Base-by-base conservation (phyloP, 2,888 invertebrate species). In the Eristalis tenax region DNA sequence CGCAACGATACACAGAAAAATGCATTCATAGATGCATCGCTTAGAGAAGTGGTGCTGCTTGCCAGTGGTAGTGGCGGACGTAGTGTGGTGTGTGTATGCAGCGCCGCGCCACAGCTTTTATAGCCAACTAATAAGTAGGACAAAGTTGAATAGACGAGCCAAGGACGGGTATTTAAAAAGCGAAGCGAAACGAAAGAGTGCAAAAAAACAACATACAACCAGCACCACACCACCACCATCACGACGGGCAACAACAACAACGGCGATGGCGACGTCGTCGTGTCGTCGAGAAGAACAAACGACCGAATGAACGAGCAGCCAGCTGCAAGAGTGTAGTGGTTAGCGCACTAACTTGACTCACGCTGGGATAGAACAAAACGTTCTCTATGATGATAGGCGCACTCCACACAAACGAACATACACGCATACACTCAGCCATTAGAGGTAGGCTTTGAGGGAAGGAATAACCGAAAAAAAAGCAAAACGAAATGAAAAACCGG, bases 121-220 rank as follows among this genome's bases (percentile, higher is more conserved):
- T 89, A 90, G 90, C 90, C 91, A 90, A 90, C 90, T 90, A 91
- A 90, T 91, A 93, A 93, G 92, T 93, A 92, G 93, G 93, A 93
- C 93, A 93, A 93, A 93, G 93, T 93, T 93, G 93, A 93, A 93
- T 93, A 93, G 92, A 93, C 93, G 92, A 93, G 92, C 93, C 93
- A 93, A 93, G 93, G 93, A 93, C 93, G 93, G 92, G 92, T 92
- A 92, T 92, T 92, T 91, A 92, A 90, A 90, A 90, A 90, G 89
- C 90, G 90, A 90, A 90, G 89, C 89, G 89, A 88, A 88, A 88
- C 83, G 82, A 88, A 85, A 84, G 83, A 88, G 85, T 85, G 85
- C 85, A 88, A 85, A 88, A 77, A 69, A 13, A 38, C 13, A 38
- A 38, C 38, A 38, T 13, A 13, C 38, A 38, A 38, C 38, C 76